These are phyloP conservation scores for Salmo trutta DNA, from an alignment of 2,797 vertebrate genomes.

Conservation along the genomic window DNA sequence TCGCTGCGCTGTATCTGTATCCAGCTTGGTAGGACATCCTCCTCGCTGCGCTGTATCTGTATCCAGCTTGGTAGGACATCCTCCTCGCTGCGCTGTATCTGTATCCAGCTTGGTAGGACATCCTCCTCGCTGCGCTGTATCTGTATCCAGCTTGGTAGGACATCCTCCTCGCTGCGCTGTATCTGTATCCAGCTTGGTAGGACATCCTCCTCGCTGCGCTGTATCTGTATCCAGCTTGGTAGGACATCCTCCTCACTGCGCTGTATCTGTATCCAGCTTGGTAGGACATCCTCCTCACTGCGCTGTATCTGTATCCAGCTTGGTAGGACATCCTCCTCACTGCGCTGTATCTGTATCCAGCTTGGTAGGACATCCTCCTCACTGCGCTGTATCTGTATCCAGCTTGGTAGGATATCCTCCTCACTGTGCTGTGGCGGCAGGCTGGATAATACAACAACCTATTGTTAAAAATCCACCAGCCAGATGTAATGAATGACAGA, in stretches of 20 bases:
- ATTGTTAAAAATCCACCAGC: conserved; percentile 52
- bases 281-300: conserved; percentile 6
- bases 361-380: conserved; percentile 19
- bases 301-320: conserved; percentile 43
- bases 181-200: conserved; percentile 41
- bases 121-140: conserved; percentile 25
- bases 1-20: conserved; percentile 37
- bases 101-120: conserved; percentile 34
- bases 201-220: conserved; percentile 10
- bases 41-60: conserved; percentile 33
- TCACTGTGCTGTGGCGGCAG: conserved; percentile 28
- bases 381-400: conserved; percentile 40
- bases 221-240: conserved; percentile 44
- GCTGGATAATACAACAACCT: conserved; percentile 55
- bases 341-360: conserved; percentile 40
- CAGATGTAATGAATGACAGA: conserved; percentile 48
- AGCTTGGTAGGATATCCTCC: conserved; percentile 18
- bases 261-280: conserved; percentile 44
- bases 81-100: conserved; percentile 30
- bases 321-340: conserved; percentile 13
- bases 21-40: conserved; percentile 26
- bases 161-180: conserved; percentile 19
- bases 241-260: conserved; percentile 1
- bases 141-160: conserved; percentile 38
- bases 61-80: conserved; percentile 31